Evolutionary conservation across 1,140 invertebrate genomes (phyloP), one percentile per base, ranked within the genome.

Genomic region (Drosophila triauraria): DNA sequence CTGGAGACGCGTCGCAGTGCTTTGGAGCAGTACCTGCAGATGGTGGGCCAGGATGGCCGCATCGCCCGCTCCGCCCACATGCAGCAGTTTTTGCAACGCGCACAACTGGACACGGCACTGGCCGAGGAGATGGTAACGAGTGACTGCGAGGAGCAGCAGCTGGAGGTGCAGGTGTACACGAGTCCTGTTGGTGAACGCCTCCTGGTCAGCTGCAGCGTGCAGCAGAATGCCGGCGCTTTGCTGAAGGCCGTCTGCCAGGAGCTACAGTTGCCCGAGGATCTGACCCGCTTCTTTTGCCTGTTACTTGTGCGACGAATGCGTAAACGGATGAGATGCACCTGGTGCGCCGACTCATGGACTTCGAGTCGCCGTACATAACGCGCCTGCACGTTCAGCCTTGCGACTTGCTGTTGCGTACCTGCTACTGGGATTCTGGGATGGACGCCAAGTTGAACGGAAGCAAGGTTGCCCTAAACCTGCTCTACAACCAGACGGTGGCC

Each of bases 311-410:
- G 96, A 91, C 96, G 97, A 83, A 95, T 95, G 38, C 95, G 95
- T 84, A 95, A 82, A 50, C 51, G 4, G 67, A 84, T 20, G 81
- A 96, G 27, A 95, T 81, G 95, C 95, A 94, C 94, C 95, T 98
- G 93, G 92, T 98, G 47, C 95, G 98, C 64, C 97, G 97, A 92
- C 93, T 99, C 27, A 97, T 99, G 93, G 96, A 99, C 91, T 99
- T 98, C 95, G 98, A 99, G 94, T 98, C 98, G 68, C 98, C 98
- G 12, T 97, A 97, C 93, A 96, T 99, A 93, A 98, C 98, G 59
- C 95, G 97, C 93, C 80, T 92, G 17, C 94, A 94, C 85, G 93
- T 95, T 81, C 93, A 93, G 27, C 94, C 94, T 57, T 95, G 95
- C 93, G 95, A 95, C 93, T 95, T 97, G 93, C 94, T 96, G 60